Evolutionary conservation across 2,113 vertebrate species (phyloP), one percentile per base, ranked within the genome.

Genomic region (Anguilla rostrata): DNA sequence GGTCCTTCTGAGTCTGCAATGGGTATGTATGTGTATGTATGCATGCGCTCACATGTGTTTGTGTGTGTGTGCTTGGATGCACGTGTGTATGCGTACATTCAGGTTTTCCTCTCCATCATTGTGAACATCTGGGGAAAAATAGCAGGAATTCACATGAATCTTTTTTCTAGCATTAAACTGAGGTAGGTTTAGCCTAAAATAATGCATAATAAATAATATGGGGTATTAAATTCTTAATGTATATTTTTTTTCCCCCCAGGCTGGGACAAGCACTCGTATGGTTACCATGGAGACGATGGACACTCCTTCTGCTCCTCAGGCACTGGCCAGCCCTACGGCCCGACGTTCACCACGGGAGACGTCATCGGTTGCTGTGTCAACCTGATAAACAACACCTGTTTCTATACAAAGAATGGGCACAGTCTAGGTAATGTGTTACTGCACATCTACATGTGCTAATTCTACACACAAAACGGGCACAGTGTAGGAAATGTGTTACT

Each of bases 191-290:
- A 22, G 60, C 18, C 22, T 66, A 66, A 4, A 66, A 26, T 66
- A 66, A 66, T 66, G 18, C 22, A 66, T 66, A 6, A 5, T 66
- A 26, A 22, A 22, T 22, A 66, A 22, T 66, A 0, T 66, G 22
- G 18, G 84, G 57, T 60, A 78, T 41, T 88, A 89, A 87, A 89
- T 91, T 91, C 5, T 34, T 22, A 5, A 34, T 66, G 9, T 66
- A 26, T 66, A 14, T 66, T 66, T 66, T 5, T 71, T 39, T n/a
- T 11, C 12, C 34, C 66, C 26, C 91, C 92, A 99, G 98, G 98
- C 90, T 99, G 98, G 98, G 98, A 99, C 94, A 99, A 99, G 87
- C 98, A 99, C 94, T 99, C 98, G 1, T 99, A 99, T 87, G 98
- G 98, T 94, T 99, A 99, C 95, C 98, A 99, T 0, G 98, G 98